Percentiles rank a stretch among this genome's conserved stretches.
Evolutionary conservation across 2,888 invertebrate species (phyloP).

Genomic region (Diarsia brunnea): DNA sequence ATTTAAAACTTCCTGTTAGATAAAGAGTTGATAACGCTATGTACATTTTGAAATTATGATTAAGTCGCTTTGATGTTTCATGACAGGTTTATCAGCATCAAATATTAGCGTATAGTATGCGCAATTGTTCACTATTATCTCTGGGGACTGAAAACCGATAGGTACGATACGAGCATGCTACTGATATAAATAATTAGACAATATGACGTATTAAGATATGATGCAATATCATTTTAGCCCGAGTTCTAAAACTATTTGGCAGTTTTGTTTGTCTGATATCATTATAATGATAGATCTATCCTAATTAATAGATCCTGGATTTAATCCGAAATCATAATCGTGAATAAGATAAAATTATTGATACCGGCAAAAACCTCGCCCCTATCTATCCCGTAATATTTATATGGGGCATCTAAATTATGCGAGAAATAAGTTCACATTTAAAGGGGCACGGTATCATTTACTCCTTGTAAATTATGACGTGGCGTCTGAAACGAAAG

Average conservation of each 20-base stretch:
- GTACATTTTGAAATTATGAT: conserved; percentile 33
- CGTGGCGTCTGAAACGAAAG: no score
- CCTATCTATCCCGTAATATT: not conserved
- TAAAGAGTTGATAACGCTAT: conserved; percentile 38
- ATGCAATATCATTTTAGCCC: conserved; percentile 24
- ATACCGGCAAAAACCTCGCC: no score
- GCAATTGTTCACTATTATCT: conserved; percentile 42
- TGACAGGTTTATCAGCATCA: conserved; percentile 45
- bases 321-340: no score
- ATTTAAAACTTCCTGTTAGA: conserved; percentile 37
- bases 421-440: not conserved
- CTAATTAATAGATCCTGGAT: no score
- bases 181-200: conserved; percentile 53
- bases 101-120: conserved; percentile 13
- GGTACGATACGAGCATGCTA: conserved; percentile 37
- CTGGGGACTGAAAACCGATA: conserved; percentile 36
- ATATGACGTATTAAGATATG: conserved; percentile 20
- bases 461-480: no score
- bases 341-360: no score
- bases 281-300: no score
- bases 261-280: not conserved
- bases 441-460: no score
- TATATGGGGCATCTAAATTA: not conserved
- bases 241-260: not conserved
- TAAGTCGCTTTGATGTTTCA: conserved; percentile 30